These are phyloP conservation scores for Tragelaphus buxtoni DNA, from an alignment of 2,113 vertebrate genomes.

Conservation along the genomic window DNA sequence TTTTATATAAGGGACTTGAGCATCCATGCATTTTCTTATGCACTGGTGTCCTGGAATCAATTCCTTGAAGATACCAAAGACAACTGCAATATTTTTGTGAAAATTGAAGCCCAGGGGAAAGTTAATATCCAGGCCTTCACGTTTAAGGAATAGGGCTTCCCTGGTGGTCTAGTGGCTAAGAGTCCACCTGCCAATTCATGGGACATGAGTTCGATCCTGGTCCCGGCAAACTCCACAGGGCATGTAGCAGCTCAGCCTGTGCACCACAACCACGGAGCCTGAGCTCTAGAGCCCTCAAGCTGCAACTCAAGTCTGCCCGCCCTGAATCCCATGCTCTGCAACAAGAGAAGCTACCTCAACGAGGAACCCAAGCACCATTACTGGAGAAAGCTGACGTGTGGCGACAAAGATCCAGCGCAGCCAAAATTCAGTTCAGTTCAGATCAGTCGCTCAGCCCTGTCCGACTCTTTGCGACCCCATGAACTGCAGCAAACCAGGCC, in stretches of 20 bases:
- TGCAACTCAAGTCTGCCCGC: not conserved
- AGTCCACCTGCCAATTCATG: not conserved
- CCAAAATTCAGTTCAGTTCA: not conserved
- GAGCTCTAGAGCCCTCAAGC: not conserved
- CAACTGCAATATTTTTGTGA: not conserved
- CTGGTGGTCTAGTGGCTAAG: not conserved
- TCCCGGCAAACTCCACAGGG: not conserved
- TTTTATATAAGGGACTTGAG: not conserved
- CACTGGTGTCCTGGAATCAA: too few species aligned
- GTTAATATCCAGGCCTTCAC: not conserved
- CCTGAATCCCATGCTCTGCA: not conserved
- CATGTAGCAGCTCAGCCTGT: not conserved
- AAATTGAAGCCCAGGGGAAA: not conserved
- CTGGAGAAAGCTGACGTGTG: not conserved
- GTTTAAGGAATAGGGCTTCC: not conserved
- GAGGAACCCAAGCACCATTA: not conserved
- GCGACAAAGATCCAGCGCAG: not conserved
- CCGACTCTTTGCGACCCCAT: rapidly evolving
- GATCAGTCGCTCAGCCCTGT: rapidly evolving
- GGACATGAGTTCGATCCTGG: not conserved
- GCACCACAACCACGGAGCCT: rapidly evolving
- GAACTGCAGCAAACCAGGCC: not conserved
- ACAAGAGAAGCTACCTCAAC: not conserved
- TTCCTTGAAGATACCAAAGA: not conserved
- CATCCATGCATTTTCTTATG: not conserved